Evolutionary conservation across 2,888 invertebrate species (phyloP).

Genomic region (Stenotaenia linearis): DNA sequence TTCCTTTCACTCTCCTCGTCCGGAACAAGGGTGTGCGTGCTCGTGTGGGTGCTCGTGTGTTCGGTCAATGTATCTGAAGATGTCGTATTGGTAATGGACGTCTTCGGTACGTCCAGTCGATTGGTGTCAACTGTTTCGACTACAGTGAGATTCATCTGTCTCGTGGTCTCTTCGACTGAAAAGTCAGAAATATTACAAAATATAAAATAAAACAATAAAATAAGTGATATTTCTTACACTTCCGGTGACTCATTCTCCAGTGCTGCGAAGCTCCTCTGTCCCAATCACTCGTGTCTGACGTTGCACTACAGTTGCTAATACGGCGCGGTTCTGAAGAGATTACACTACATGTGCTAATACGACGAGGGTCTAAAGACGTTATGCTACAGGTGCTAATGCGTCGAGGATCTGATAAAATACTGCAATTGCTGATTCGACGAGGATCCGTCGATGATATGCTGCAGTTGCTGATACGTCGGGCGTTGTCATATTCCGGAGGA

Average conservation of each 20-base stretch:
- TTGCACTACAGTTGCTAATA: slow-evolving; percentile 58
- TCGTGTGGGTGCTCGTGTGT: slow-evolving; percentile 59
- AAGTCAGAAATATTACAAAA: no score
- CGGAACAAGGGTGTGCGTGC: slow-evolving; percentile 61
- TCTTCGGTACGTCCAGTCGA: slow-evolving; percentile 62
- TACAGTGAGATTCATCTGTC: slow-evolving; percentile 27
- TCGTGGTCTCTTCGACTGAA: background rate
- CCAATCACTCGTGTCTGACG: slow-evolving; percentile 36
- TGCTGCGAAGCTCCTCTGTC: slow-evolving; percentile 46
- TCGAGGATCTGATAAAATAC: slow-evolving; percentile 41
- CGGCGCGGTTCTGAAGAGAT: slow-evolving; percentile 54
- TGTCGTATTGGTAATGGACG: slow-evolving; percentile 62
- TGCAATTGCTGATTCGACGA: background rate
- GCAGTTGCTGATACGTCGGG: slow-evolving; percentile 20
- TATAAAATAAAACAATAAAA: no score
- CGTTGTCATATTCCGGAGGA: slow-evolving; percentile 24
- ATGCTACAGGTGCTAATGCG: background rate
- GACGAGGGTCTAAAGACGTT: slow-evolving; percentile 48
- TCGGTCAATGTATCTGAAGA: slow-evolving; percentile 74
- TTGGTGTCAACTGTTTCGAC: slow-evolving; percentile 36
- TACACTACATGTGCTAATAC: slow-evolving; percentile 58
- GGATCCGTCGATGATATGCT: slow-evolving; percentile 20
- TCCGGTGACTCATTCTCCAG: slow-evolving; percentile 62
- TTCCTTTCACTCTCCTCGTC: background rate
- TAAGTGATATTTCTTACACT: no score